phyloP scores from a whole-genome alignment of 2,797 vertebrate species.

The Macrochelys suwanniensis region DNA sequence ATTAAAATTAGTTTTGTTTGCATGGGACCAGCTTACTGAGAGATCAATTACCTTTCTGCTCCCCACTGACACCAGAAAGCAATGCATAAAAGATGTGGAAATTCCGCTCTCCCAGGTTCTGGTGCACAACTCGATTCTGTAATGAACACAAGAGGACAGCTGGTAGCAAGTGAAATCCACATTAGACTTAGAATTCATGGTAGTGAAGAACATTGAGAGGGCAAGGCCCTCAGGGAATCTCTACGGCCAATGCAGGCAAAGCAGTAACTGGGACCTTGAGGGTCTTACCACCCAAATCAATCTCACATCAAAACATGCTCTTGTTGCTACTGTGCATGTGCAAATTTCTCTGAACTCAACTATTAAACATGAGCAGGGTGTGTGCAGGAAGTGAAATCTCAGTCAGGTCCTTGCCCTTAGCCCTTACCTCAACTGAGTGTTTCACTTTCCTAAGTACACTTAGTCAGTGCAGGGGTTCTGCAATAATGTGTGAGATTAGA shows the following conservation, averaged over 20 bases:
- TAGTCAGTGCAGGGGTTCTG: not conserved
- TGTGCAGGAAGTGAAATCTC: not conserved
- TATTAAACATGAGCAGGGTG: not conserved
- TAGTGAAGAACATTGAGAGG: not conserved
- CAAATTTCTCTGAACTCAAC: not conserved
- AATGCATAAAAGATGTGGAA: conserved; percentile 94
- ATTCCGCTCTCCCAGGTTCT: conserved; percentile 93
- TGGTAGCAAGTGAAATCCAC: not conserved
- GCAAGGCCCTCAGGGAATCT: not conserved
- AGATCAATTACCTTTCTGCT: conserved; percentile 86
- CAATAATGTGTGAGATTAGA: not conserved
- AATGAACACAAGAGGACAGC: conserved; percentile 61
- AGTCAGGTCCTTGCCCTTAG: not conserved
- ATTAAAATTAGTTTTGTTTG: not conserved
- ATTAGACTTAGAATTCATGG: not conserved
- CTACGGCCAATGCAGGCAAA: not conserved
- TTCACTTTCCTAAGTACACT: not conserved
- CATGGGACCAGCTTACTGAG: not conserved
- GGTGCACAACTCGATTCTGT: conserved; percentile 93
- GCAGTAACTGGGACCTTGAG: not conserved
- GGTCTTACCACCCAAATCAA: not conserved
- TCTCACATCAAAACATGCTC: not conserved
- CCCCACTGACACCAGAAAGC: conserved; percentile 85
- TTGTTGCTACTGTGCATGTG: not conserved
- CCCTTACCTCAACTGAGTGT: not conserved